Base-by-base conservation (phyloP, 2,113 vertebrate species). In the Hipposideros armiger region DNA sequence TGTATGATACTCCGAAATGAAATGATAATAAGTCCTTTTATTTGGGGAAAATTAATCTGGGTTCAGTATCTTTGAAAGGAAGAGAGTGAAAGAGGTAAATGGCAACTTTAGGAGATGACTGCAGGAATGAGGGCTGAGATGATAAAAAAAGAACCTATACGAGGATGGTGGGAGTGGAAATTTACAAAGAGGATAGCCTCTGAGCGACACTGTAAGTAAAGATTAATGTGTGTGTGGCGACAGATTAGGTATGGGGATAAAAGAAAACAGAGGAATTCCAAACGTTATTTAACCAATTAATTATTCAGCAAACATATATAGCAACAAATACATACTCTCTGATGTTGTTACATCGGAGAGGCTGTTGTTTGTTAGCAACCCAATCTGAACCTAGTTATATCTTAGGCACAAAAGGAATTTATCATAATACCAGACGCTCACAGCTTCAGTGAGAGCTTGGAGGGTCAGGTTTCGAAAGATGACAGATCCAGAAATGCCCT, bases 61-160 rank as follows among this genome's bases (percentile, higher is more conserved):
- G 52, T 92, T 94, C 54, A 56, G 40, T 81, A 82, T 62, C n/a
- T 15, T 30, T 60, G 66, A 96, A 94, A 47, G 20, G 45, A 26
- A 62, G 26, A 86, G 11, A 86, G 15, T 30, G n/a, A 69, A 87
- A 94, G 77, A 80, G 26, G 66, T 70, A 56, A 64, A 82, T 3
- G 60, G 69, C 22, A 47, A 64, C 56, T 42, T 69, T 13, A 72
- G 22, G 19, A 58, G 45, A 22, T 45, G 32, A 50, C 7, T 9
- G 4, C 4, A 10, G 42, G 36, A 72, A 91, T 28, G 7, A 13
- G 69, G n/a, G 22, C 30, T 36, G 28, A 92, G 67, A 74, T 32
- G 45, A 52, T 5, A 66, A 11, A 50, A 50, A 50, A 50, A 82
- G 86, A 60, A 81, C 13, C 40, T 77, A 28, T 30, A 58, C 14